These are phyloP conservation scores for Palaemon carinicauda DNA, from an alignment of 1,140 invertebrate species.

Conservation along the genomic window DNA sequence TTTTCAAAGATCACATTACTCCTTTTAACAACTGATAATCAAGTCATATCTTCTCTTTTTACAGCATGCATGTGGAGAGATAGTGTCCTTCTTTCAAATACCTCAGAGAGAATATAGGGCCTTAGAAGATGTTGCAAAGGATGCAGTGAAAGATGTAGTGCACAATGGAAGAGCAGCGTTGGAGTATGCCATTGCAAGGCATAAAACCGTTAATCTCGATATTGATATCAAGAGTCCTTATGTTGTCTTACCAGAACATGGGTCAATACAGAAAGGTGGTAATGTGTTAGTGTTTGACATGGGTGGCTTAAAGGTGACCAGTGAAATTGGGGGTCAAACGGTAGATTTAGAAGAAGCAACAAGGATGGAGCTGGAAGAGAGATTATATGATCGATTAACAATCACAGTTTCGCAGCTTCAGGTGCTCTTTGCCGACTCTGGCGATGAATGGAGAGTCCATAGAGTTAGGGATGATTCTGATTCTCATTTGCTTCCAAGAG, in stretches of 20 bases:
- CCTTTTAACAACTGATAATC: background rate
- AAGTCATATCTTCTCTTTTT: slow-evolving; percentile 61
- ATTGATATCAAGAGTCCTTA: slow-evolving; percentile 82
- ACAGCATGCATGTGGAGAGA: slow-evolving; percentile 78
- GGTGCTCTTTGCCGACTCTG: slow-evolving; percentile 68
- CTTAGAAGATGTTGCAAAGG: slow-evolving; percentile 63
- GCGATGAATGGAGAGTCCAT: slow-evolving; percentile 79
- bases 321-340: slow-evolving; percentile 72
- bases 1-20: background rate
- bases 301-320: slow-evolving; percentile 75
- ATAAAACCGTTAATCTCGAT: slow-evolving; percentile 77
- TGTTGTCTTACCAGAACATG: slow-evolving; percentile 80
- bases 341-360: slow-evolving; percentile 77
- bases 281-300: slow-evolving; percentile 79
- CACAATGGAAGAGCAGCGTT: slow-evolving; percentile 64
- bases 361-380: slow-evolving; percentile 83
- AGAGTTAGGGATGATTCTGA: slow-evolving; percentile 78
- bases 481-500: slow-evolving; percentile 78
- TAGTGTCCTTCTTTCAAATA: slow-evolving; percentile 78
- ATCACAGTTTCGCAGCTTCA: slow-evolving; percentile 76
- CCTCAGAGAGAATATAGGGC: slow-evolving; percentile 63
- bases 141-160: slow-evolving; percentile 63
- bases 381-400: slow-evolving; percentile 80
- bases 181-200: slow-evolving; percentile 70
- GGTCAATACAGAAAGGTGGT: slow-evolving; percentile 77